A percentile compares a stretch with the other conserved stretches of the same genome.
Conservation (phyloP, 2,797 vertebrate genomes). For the Malurus splendens region DNA sequence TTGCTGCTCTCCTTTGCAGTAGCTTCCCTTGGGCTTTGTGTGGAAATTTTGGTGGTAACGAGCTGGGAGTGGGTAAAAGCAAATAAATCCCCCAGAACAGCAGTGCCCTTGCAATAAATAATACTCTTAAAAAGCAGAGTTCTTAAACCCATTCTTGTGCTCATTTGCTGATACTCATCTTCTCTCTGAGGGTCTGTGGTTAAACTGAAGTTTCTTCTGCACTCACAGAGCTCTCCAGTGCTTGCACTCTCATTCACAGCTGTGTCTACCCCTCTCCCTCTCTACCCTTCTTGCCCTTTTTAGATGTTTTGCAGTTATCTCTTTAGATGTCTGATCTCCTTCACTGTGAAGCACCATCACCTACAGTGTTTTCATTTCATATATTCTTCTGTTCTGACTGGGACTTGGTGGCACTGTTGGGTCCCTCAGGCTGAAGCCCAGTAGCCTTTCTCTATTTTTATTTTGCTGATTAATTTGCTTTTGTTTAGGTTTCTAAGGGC, state of each 20-base stretch:
- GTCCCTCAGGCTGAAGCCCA: background rate
- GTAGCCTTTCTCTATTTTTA: background rate
- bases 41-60: background rate
- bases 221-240: background rate
- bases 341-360: background rate
- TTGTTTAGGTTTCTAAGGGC: background rate
- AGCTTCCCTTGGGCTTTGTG: background rate
- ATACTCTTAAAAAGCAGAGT: background rate
- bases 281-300: background rate
- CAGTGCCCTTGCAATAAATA: background rate
- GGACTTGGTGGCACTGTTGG: rapidly evolving
- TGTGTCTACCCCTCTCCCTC: background rate
- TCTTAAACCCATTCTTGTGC: background rate
- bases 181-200: background rate
- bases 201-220: background rate
- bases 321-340: background rate
- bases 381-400: rapidly evolving
- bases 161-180: background rate
- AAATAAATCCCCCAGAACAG: background rate
- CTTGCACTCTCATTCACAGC: background rate
- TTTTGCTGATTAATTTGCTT: background rate
- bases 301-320: background rate
- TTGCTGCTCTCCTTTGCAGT: background rate
- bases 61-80: background rate
- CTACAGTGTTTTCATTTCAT: background rate